Evolutionary conservation across 1,140 invertebrate genomes (phyloP), one percentile per base, ranked within the genome.

Genomic region (Nasonia vitripennis): DNA sequence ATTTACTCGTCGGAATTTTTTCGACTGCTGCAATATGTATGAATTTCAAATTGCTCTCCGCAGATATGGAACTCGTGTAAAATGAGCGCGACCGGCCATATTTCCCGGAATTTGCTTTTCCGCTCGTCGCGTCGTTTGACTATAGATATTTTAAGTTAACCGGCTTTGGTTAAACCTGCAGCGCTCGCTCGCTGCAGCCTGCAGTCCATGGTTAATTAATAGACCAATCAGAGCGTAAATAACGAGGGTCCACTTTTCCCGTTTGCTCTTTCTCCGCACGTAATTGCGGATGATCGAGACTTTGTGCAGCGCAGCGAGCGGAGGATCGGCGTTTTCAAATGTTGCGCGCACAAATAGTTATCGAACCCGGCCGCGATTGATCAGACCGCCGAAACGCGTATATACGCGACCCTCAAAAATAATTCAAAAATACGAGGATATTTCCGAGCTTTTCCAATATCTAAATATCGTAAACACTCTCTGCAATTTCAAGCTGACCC

Each of bases 401-500:
- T 37, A 37, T 6, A 37, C 1, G 27, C 27, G 27, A 27, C 6
- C 6, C 20, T 20, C 0, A 62, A 62, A 62, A 62, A 62, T 62
- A 0, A 62, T 62, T 62, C 6, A 62, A 62, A 62, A 62, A 62
- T 62, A 62, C 17, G 6, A 17, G 3, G 34, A 37, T 37, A 37
- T 7, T 62, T 7, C 20, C 20, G 55, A 62, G 55, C 55, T 62
- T n/a, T 78, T 23, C 34, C 62, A 51, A 51, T 73, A 51, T 68
- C 23, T 82, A 74, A 82, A 82, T 27, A 82, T 74, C 70, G 12
- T 74, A 55, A 62, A 82, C 34, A 82, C 55, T 62, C 81, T 45
- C 3, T n/a, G 12, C n/a, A 67, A 77, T 62, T 77, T 12, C 20
- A 7, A 27, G 31, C 14, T n/a, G 51, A 55, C 55, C 55, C 55